Evolutionary conservation across 2,113 vertebrate genomes (phyloP).

Genomic region (Pleuronectes platessa): DNA sequence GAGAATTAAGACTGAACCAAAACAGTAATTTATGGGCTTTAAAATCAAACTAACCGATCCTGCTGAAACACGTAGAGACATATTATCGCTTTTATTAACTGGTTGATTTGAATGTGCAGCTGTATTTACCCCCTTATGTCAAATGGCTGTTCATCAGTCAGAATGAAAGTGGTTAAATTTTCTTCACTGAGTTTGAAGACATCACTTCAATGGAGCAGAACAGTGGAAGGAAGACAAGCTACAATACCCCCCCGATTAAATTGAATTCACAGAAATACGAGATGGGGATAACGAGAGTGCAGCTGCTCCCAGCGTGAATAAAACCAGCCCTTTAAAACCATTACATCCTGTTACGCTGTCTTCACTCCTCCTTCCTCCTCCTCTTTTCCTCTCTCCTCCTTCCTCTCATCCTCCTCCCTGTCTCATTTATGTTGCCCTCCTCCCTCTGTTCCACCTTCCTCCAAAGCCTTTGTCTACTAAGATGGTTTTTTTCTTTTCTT

Average conservation of each 20-base stretch:
- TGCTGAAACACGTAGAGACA: too few species aligned
- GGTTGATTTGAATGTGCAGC: too few species aligned
- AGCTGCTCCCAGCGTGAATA: constrained; percentile 45
- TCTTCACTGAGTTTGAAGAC: constrained; percentile 12
- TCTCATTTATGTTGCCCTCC: constrained; percentile 38
- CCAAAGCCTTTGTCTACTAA: constrained; percentile 23
- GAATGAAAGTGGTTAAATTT: neutral
- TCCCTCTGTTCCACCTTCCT: constrained; percentile 15
- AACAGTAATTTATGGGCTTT: too few species aligned
- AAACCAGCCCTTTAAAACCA: constrained; percentile 51
- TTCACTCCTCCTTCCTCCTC: constrained; percentile 22
- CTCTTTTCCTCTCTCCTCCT: constrained; percentile 32
- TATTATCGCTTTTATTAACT: too few species aligned
- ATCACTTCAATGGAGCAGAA: constrained; percentile 7
- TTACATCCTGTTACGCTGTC: constrained; percentile 53
- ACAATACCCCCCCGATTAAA: constrained; percentile 20
- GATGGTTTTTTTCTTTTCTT: constrained; percentile 30
- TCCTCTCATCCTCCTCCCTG: constrained; percentile 30
- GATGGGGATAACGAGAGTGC: constrained; percentile 34
- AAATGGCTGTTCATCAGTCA: neutral
- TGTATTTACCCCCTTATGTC: neutral
- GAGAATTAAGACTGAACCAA: too few species aligned
- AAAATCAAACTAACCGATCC: too few species aligned
- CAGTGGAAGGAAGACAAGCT: constrained; percentile 7
- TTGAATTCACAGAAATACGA: constrained; percentile 39